Evolutionary conservation across 2,888 invertebrate species (phyloP).

Genomic region (Microplitis manilae): DNA sequence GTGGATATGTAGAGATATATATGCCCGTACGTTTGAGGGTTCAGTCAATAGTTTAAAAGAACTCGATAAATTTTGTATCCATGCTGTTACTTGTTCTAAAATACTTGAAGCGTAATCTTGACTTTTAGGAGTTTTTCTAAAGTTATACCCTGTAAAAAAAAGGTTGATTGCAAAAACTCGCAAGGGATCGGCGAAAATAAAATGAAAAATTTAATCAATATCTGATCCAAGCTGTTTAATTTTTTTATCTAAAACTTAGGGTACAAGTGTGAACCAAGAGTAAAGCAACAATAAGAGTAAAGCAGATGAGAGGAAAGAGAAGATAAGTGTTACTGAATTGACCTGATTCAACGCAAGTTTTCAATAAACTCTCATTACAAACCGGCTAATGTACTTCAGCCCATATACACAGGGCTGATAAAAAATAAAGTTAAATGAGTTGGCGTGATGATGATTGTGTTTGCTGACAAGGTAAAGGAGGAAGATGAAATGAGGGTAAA

Average conservation of each 20-base stretch:
- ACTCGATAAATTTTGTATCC: slow-evolving; percentile 3
- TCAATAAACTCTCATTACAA: slow-evolving; percentile 37
- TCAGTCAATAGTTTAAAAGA: not conserved
- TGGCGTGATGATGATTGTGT: slow-evolving; percentile 43
- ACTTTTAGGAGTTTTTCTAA: slow-evolving; percentile 7
- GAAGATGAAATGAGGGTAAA: slow-evolving; percentile 19
- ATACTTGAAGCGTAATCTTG: slow-evolving; percentile 14
- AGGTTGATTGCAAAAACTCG: not conserved
- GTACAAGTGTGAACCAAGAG: too few relatives aligned
- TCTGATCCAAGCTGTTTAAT: too few relatives aligned
- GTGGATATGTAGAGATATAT: not conserved
- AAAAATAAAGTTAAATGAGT: slow-evolving; percentile 28
- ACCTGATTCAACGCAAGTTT: slow-evolving; percentile 27
- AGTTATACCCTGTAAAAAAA: not conserved
- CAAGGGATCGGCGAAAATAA: not conserved
- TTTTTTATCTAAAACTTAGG: too few relatives aligned
- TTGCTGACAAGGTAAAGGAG: slow-evolving; percentile 29
- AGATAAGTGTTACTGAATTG: slow-evolving; percentile 35
- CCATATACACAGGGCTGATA: not conserved
- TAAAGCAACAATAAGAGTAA: too few relatives aligned
- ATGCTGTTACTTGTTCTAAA: not conserved
- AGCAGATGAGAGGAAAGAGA: not conserved
- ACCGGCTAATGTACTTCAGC: slow-evolving; percentile 23
- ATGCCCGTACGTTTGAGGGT: not conserved
- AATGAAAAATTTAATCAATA: not conserved